phyloP scores from a whole-genome alignment of 2,888 invertebrate genomes.

The Leptopterna dolabrata region DNA sequence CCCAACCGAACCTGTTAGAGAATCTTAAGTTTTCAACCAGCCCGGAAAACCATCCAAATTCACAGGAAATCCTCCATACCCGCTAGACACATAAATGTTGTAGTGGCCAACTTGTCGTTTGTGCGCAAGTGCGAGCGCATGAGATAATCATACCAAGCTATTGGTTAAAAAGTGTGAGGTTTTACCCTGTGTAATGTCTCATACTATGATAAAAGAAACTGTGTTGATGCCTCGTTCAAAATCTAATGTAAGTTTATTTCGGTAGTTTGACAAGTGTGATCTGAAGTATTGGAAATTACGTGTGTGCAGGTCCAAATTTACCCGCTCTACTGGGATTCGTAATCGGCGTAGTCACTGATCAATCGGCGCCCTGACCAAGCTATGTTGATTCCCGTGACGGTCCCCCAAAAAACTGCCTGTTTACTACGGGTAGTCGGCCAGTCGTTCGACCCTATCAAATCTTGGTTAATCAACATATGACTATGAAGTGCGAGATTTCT shows the following conservation, averaged over 20 bases:
- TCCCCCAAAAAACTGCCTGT: neutral
- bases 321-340: neutral
- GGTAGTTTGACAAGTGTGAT: neutral
- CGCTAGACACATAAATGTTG: constrained; percentile 33
- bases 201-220: constrained; percentile 47
- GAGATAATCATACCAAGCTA: constrained; percentile 54
- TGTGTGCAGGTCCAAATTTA: neutral
- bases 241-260: constrained; percentile 33
- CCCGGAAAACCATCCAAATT: no score
- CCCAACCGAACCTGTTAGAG: no score
- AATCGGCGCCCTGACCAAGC: neutral
- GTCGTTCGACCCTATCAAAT: neutral
- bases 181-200: constrained; percentile 49
- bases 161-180: constrained; percentile 59
- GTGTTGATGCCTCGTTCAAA: constrained; percentile 49
- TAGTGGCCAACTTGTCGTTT: constrained; percentile 21
- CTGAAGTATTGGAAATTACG: neutral
- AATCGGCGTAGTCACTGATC: neutral
- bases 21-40: no score
- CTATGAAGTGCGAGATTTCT: neutral
- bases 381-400: neutral
- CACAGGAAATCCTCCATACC: neutral
- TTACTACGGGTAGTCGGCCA: neutral
- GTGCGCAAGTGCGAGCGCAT: constrained; percentile 46
- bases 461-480: neutral